phyloP scores from a whole-genome alignment of 2,797 vertebrate species.

The Kryptolebias ocellatus region DNA sequence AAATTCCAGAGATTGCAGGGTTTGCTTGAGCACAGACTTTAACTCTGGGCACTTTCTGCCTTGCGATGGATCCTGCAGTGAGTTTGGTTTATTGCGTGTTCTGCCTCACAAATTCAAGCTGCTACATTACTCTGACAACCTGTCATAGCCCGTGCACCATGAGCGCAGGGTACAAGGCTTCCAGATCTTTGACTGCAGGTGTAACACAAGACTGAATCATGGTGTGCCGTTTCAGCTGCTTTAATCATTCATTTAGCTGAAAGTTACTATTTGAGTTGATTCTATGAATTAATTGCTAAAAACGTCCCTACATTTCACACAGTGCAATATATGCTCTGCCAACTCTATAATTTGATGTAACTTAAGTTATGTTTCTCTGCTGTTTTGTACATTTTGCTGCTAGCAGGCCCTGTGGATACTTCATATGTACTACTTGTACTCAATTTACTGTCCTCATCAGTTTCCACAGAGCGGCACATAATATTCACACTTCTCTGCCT shows the following conservation, averaged over 20 bases:
- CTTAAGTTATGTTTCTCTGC: background rate
- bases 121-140: background rate
- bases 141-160: background rate
- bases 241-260: background rate
- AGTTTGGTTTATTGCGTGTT: background rate
- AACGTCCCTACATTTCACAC: background rate
- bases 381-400: conserved; percentile 2
- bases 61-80: background rate
- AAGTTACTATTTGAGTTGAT: too few species aligned
- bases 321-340: too few species aligned
- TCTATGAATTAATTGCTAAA: too few species aligned
- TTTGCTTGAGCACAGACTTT: too few species aligned
- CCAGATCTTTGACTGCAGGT: background rate
- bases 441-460: background rate
- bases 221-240: background rate
- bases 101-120: background rate
- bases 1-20: too few species aligned
- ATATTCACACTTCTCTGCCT: background rate
- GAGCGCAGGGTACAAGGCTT: background rate
- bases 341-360: background rate
- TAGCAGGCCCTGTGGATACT: too few species aligned
- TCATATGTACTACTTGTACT: too few species aligned
- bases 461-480: background rate
- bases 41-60: too few species aligned
- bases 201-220: background rate